These are phyloP conservation scores for Etia nguti DNA, from an alignment of 2,113 vertebrate species.

Conservation along the genomic window DNA sequence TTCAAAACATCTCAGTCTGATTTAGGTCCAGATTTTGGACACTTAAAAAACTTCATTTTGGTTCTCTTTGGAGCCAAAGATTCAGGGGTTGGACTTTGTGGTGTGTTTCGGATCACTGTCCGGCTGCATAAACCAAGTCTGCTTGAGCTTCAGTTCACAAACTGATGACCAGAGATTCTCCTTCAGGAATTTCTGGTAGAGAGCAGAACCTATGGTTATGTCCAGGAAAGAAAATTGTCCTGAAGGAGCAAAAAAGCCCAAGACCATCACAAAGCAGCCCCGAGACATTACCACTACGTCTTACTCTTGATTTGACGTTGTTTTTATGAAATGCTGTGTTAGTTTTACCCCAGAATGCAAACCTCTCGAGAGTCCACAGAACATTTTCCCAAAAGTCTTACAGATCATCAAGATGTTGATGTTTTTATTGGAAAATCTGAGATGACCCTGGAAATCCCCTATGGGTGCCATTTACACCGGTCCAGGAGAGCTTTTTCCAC, in stretches of 20 bases:
- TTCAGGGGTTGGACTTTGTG: background rate
- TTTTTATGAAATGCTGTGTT: background rate
- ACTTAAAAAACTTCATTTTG: background rate
- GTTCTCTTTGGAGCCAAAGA: background rate
- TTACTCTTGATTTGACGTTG: background rate
- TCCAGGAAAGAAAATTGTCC: rapidly evolving
- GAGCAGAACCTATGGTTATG: background rate
- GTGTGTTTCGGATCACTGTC: background rate
- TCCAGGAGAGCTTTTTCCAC: background rate
- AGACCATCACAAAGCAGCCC: background rate
- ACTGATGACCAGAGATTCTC: background rate
- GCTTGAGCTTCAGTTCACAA: background rate
- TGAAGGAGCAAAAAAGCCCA: rapidly evolving
- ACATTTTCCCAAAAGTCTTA: background rate
- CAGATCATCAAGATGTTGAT: rapidly evolving
- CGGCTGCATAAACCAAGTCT: background rate
- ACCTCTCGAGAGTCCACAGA: background rate
- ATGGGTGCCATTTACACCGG: rapidly evolving
- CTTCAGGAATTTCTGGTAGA: background rate
- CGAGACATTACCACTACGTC: rapidly evolving
- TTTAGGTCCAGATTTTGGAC: background rate
- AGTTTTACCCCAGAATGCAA: background rate
- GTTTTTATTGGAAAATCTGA: background rate
- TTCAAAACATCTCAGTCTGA: background rate
- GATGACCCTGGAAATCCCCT: background rate